Base-by-base conservation (phyloP, 2,888 invertebrate species). In the Helleia helle region DNA sequence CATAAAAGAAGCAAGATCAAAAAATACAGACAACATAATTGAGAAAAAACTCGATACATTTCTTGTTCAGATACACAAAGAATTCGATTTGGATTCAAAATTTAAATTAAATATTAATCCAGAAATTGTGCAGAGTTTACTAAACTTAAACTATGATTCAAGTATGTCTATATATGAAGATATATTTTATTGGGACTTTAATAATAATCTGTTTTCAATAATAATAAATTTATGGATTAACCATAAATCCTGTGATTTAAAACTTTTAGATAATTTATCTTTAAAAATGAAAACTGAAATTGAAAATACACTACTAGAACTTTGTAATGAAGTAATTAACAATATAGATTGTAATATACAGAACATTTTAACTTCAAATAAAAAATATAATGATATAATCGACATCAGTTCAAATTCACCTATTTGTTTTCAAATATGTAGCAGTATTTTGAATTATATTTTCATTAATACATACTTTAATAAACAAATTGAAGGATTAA, bases 361-460 rank as follows among this genome's bases (percentile, higher is more conserved):
- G 9, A 42, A 48, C 6, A 24, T 64, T 18, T 56, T 73, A 26
- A 26, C 18, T 4, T 41, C 42, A n/a, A 48, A 65, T 30, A 24
- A 41, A 12, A 30, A 50, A 11, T 42, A 73, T 1, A 46, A 43
- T 6, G 55, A 59, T 9, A 41, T 83, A 25, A 17, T 69, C 1
- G 54, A 56, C 34, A 65, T 54, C 38, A 67, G 72, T 51, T 51
- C 66, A n/a, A 40, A 49, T 18, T 80, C 79, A 4, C 27, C 65
- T 1, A 51, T 58, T 34, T 76, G 77, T 46, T 84, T 77, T 46
- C 77, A 81, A 57, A 71, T 79, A 30, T 71, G 71, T 43, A 55
- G 50, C 42, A 49, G 55, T 18, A 65, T 79, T 45, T 50, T 81
- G 1, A 75, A 81, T 46, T 59, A 58, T 49, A 7, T 83, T 36